phyloP scores from a whole-genome alignment of 37 sponge, comb jelly and placozoan species.

The Theonella swinhoei region DNA sequence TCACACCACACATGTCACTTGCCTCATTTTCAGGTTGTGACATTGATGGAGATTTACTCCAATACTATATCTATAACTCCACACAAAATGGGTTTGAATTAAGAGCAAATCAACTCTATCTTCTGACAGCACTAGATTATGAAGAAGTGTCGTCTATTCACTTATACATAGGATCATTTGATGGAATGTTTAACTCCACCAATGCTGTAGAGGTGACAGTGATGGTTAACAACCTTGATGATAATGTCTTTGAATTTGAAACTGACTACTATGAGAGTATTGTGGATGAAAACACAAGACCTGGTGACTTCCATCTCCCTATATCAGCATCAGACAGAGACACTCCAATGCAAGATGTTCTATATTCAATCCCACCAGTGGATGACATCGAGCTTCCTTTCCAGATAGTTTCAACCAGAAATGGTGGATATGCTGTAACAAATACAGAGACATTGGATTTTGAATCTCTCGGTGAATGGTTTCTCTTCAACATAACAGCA shows the following conservation, averaged over 20 bases:
- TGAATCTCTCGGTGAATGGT: conserved; percentile 42
- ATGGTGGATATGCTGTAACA: conserved; percentile 11
- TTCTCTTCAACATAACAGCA: conserved; percentile 39
- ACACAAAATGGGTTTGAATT: background rate
- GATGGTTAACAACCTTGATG: conserved; percentile 38
- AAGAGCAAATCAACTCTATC: background rate
- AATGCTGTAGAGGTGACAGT: conserved; percentile 21
- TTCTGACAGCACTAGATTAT: conserved; percentile 44
- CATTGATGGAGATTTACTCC: conserved; percentile 36
- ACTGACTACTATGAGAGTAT: conserved; percentile 13
- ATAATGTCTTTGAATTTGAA: conserved; percentile 47
- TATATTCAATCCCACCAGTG: background rate
- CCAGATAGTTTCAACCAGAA: background rate
- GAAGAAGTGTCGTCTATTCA: background rate
- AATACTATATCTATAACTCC: conserved; percentile 9
- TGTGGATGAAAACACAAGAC: conserved; percentile 32
- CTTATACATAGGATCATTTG: conserved; percentile 10
- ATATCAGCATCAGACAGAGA: conserved; percentile 34
- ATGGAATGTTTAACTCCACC: conserved; percentile 28
- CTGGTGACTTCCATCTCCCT: conserved; percentile 11
- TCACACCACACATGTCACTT: conserved; percentile 12
- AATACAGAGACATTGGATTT: conserved; percentile 54
- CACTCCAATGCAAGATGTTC: conserved; percentile 17
- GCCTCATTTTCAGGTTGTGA: conserved; percentile 40
- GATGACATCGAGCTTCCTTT: conserved; percentile 8